phyloP scores from a whole-genome alignment of 2,113 vertebrate genomes.

The Mixornis gularis region DNA sequence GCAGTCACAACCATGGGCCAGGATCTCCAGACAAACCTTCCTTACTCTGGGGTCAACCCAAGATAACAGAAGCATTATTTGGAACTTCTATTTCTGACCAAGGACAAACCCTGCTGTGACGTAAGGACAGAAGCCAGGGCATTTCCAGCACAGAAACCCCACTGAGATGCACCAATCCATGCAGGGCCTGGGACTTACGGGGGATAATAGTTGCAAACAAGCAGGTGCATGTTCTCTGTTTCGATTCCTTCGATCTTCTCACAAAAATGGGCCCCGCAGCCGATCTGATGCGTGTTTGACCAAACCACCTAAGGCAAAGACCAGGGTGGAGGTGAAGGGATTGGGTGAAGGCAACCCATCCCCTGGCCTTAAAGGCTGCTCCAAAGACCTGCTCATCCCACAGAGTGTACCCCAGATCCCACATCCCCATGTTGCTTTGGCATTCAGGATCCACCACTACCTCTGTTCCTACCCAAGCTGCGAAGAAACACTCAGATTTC shows the following conservation, averaged over 20 bases:
- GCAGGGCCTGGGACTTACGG: conserved; percentile 54
- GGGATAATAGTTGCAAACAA: conserved; percentile 77
- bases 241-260: conserved; percentile 49
- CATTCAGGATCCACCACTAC: neutral
- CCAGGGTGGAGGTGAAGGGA: neutral
- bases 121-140: neutral
- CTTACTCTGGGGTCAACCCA: neutral
- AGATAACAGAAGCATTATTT: neutral
- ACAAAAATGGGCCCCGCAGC: conserved; percentile 71
- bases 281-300: conserved; percentile 57
- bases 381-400: neutral
- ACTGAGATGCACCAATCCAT: neutral
- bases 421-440: neutral
- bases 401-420: neutral
- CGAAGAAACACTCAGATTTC: neutral
- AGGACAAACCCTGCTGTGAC: neutral
- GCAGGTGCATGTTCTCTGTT: conserved; percentile 62
- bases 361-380: neutral
- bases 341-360: neutral
- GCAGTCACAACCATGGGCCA: accelerated
- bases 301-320: conserved; percentile 68
- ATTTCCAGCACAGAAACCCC: neutral
- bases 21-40: conserved; percentile 1
- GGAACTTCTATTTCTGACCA: neutral
- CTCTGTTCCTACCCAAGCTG: neutral